Evolutionary conservation across 1,140 invertebrate species (phyloP).

Genomic region (Lasioglossum baleicum): DNA sequence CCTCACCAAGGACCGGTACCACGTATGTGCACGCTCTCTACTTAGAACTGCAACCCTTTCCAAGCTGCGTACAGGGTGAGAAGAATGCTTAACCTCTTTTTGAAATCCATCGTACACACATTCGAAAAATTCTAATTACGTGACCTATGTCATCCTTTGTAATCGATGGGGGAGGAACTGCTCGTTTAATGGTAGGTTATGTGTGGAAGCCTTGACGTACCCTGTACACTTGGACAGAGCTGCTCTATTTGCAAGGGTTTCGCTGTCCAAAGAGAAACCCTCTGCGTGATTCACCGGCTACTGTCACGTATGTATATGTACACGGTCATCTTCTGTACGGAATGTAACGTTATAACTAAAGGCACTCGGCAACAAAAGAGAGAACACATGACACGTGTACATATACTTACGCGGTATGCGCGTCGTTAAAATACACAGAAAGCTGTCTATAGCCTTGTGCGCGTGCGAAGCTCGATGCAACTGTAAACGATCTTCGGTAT

Average conservation of each 20-base stretch:
- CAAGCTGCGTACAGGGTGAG: background rate
- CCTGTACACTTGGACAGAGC: background rate
- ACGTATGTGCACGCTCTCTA: background rate
- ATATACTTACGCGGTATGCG: background rate
- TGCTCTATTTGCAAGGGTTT: background rate
- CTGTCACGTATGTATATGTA: background rate
- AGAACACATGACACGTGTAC: conserved; percentile 8
- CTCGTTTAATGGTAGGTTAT: too few relatives aligned
- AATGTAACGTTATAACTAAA: too few relatives aligned
- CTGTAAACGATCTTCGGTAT: conserved; percentile 18
- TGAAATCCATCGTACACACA: too few relatives aligned
- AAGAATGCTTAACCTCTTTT: background rate
- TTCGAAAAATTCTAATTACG: too few relatives aligned
- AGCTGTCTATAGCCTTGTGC: conserved; percentile 22
- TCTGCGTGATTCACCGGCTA: background rate
- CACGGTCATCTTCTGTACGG: background rate
- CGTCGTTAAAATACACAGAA: conserved; percentile 13
- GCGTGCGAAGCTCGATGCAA: conserved; percentile 52
- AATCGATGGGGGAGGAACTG: background rate
- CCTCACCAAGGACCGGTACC: background rate
- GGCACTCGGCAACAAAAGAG: too few relatives aligned
- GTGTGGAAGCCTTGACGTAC: background rate
- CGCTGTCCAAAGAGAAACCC: background rate
- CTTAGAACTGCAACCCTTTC: background rate
- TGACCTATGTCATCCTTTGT: too few relatives aligned